These are phyloP conservation scores for Bettongia penicillata DNA, from an alignment of 2,113 vertebrate species.

Conservation along the genomic window DNA sequence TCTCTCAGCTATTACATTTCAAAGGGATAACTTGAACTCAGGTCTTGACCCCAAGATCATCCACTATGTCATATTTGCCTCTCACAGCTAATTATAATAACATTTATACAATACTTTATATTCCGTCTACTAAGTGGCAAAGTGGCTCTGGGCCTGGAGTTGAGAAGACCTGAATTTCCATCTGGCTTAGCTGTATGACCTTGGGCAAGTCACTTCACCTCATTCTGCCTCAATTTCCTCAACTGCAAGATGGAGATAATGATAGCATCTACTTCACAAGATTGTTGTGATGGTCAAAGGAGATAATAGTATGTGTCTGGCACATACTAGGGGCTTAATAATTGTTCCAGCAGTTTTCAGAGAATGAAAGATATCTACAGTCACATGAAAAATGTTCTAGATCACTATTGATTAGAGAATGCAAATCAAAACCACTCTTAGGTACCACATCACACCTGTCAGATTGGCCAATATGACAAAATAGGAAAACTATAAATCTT, in stretches of 20 bases:
- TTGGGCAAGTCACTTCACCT: background rate
- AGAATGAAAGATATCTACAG: no score
- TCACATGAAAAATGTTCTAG: no score
- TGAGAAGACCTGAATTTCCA: background rate
- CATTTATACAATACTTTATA: background rate
- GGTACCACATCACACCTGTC: no score
- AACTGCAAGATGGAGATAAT: background rate
- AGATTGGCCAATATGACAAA: no score
- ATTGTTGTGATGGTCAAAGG: background rate
- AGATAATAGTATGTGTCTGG: background rate
- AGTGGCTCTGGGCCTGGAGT: background rate
- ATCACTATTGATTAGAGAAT: no score
- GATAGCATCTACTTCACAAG: background rate
- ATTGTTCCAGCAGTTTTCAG: no score
- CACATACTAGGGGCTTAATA: background rate
- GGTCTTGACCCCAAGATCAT: background rate
- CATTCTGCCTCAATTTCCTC: background rate
- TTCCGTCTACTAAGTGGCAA: background rate
- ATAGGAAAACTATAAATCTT: no score
- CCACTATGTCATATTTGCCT: background rate
- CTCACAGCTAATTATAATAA: no score
- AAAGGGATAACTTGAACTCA: background rate
- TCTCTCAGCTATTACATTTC: background rate
- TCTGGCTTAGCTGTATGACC: background rate
- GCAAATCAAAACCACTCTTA: no score